A percentile compares a stretch with the other conserved stretches of the same genome.
phyloP scores from a whole-genome alignment of 92 coral and sea anemone species.

The Epizoanthus rinbou region DNA sequence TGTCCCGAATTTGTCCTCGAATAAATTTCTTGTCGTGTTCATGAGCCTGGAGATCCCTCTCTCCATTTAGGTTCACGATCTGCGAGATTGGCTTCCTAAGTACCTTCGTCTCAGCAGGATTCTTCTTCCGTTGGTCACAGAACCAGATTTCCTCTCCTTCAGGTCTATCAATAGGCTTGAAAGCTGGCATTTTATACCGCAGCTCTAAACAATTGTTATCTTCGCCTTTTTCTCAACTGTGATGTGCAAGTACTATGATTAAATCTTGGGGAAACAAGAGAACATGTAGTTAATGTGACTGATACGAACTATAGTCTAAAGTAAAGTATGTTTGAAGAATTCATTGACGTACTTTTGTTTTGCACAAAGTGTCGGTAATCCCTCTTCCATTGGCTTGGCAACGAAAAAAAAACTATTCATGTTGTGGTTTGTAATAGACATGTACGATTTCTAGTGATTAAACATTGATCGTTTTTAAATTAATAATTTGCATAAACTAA shows the following conservation, averaged over 20 bases:
- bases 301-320: not conserved
- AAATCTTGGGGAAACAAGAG: too few relatives aligned
- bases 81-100: conserved; percentile 35
- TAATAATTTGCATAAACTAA: conserved; percentile 38
- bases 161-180: conserved; percentile 22
- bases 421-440: conserved; percentile 32
- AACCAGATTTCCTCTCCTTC: conserved; percentile 28
- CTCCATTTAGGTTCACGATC: conserved; percentile 23
- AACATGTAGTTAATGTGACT: too few relatives aligned
- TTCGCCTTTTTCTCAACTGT: too few relatives aligned
- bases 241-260: too few relatives aligned
- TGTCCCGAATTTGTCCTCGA: conserved; percentile 41
- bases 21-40: conserved; percentile 2
- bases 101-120: not conserved
- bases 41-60: conserved; percentile 1
- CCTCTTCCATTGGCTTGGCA: conserved; percentile 19
- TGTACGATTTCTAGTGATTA: conserved; percentile 6
- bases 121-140: not conserved
- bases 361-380: not conserved
- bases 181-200: conserved; percentile 13
- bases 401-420: conserved; percentile 29
- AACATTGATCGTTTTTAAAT: conserved; percentile 27
- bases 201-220: not conserved
- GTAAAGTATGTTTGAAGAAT: too few relatives aligned
- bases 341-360: not conserved